Conservation (phyloP, 2,797 vertebrate genomes). For the Esox lucius region DNA sequence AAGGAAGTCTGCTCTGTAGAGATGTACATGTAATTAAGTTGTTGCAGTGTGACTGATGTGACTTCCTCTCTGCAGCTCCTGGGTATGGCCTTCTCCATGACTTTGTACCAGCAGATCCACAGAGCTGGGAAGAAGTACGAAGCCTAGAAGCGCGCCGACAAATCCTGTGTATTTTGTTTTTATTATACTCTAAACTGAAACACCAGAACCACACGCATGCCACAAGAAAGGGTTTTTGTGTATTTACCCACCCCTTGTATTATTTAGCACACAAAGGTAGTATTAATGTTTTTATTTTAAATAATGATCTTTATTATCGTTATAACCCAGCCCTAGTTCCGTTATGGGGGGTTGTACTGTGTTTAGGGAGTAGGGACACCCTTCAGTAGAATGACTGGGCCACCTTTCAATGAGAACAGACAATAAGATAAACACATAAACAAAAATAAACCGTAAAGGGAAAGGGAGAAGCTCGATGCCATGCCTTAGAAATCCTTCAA, state of each 20-base stretch:
- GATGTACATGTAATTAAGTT: not conserved
- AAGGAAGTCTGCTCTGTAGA: not conserved
- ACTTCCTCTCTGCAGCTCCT: slow-evolving; percentile 82
- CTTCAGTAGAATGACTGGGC: not conserved
- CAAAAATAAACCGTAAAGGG: slow-evolving; percentile 4
- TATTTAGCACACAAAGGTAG: slow-evolving; percentile 44
- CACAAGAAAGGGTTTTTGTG: slow-evolving; percentile 16
- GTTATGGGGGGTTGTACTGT: not conserved
- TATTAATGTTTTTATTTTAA: slow-evolving; percentile 12
- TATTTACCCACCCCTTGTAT: slow-evolving; percentile 35
- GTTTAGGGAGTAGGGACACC: not conserved
- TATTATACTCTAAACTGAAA: slow-evolving; percentile 14
- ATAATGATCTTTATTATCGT: slow-evolving; percentile 1
- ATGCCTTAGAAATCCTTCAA: slow-evolving; percentile 22
- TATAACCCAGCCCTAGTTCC: not conserved
- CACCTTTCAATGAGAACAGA: not conserved
- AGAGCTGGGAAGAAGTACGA: slow-evolving; percentile 94
- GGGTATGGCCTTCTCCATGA: slow-evolving; percentile 99
- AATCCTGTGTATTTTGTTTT: not conserved
- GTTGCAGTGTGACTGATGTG: not conserved
- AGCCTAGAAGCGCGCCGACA: slow-evolving; percentile 73
- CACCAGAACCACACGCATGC: slow-evolving; percentile 25
- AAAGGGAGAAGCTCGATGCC: not conserved
- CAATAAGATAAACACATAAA: too few relatives aligned
- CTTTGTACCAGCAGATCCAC: slow-evolving; percentile 97